Base-by-base conservation (phyloP, 2,888 invertebrate genomes). In the Gnatocerus cornutus region DNA sequence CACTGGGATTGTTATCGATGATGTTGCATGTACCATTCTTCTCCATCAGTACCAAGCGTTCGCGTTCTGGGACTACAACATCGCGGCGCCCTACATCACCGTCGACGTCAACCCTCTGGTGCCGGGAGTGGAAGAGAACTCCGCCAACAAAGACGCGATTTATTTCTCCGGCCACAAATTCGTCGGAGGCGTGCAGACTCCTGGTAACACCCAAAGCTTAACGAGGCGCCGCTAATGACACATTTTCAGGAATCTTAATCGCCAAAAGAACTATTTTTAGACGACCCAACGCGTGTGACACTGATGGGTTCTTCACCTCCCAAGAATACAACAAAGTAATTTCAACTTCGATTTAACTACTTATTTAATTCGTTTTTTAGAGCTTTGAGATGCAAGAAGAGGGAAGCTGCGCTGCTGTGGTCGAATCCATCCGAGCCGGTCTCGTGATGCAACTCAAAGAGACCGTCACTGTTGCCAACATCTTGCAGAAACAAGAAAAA, bases 161-260 rank as follows among this genome's bases (percentile, higher is more conserved):
- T 95, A 95, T 84, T 93, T 97, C 82, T 93, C 95, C 59, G 92
- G 94, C 53, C 96, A 96, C 86, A 96, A 96, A 84, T 96, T 97
- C 83, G 89, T 95, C 37, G 97, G 97, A 0, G 97, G 96, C 0
- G 92, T 95, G 0, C 94, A 95, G 80, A 94, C 96, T 0, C 95
- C 96, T 86, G 87, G 89, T 89, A 75, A 52, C 9, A 43, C 12
- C 10, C 21, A 4, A 4, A 4, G 1, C 4, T 21, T 21, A 10
- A 12, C 48, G 27, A 48, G 27, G n/a, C 33, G 12, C n/a, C 14
- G 16, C 41, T 41, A 55, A 37, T 39, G 33, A 55, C 9, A 56
- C 12, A n/a, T 30, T 69, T 69, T 16, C 77, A 89, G 90, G 90
- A 58, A 87, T 92, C 61, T 81, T 92, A 61, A 85, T 92, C 12